A percentile compares a stretch with the other conserved stretches of the same genome.
Conservation (phyloP, 2,113 vertebrate genomes). For the Coregonus clupeaformis region DNA sequence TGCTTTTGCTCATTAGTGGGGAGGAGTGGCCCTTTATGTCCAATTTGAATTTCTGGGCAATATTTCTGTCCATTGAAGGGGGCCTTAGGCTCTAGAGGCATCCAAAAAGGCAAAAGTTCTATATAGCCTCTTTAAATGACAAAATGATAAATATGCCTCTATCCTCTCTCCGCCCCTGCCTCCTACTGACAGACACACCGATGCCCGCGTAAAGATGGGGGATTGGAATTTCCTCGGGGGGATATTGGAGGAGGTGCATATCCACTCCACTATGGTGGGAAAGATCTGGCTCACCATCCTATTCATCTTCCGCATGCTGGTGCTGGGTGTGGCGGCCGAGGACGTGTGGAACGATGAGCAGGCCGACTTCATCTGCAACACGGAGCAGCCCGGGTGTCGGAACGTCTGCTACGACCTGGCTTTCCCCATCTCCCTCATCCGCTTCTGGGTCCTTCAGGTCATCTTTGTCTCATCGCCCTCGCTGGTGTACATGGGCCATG, state of each 20-base stretch:
- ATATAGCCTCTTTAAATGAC: too few species aligned
- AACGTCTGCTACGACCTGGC: slow-evolving; percentile 85
- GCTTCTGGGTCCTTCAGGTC: slow-evolving; percentile 87
- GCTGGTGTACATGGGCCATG: slow-evolving; percentile 86
- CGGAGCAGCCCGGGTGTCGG: slow-evolving; percentile 83
- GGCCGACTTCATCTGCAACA: slow-evolving; percentile 85
- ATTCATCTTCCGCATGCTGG: slow-evolving; percentile 87
- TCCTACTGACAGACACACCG: slow-evolving; percentile 44
- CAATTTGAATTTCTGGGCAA: too few species aligned
- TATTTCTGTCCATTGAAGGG: too few species aligned
- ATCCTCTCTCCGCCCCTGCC: background rate
- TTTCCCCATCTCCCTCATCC: slow-evolving; percentile 87
- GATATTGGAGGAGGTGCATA: slow-evolving; percentile 87
- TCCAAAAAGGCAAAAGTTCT: too few species aligned
- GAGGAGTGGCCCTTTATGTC: too few species aligned
- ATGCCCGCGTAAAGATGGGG: slow-evolving; percentile 81
- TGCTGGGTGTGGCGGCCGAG: slow-evolving; percentile 84
- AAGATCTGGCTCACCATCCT: slow-evolving; percentile 91
- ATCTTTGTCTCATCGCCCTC: slow-evolving; percentile 86
- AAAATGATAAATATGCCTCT: background rate
- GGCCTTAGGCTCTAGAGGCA: too few species aligned
- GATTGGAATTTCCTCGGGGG: slow-evolving; percentile 88
- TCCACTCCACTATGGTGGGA: slow-evolving; percentile 85
- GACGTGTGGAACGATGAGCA: slow-evolving; percentile 89
- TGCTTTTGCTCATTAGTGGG: too few species aligned